These are phyloP conservation scores for Hypocryptadius cinnamomeus DNA, from an alignment of 2,113 vertebrate genomes.

Conservation along the genomic window DNA sequence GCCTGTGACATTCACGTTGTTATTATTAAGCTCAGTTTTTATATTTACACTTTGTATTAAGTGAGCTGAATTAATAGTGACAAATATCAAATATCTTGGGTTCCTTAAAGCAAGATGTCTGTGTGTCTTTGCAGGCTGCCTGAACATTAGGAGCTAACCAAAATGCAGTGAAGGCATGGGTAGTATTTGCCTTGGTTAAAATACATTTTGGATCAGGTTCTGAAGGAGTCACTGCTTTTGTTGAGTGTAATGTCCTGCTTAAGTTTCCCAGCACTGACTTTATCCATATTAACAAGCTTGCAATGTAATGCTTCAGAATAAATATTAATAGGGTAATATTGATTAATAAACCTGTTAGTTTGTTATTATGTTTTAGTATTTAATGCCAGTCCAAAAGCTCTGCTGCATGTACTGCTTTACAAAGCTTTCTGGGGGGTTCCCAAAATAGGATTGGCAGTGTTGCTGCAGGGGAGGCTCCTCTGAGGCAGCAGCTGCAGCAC, in stretches of 20 bases:
- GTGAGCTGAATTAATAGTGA: not conserved
- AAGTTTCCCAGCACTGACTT: not conserved
- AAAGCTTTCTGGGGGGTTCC: not conserved
- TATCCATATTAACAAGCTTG: not conserved
- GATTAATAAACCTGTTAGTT: not conserved
- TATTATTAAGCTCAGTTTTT: not conserved
- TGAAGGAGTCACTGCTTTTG: not conserved
- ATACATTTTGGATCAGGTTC: not conserved
- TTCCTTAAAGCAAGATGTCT: not conserved
- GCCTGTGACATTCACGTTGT: not conserved
- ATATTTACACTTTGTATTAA: not conserved
- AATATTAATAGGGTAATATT: not conserved
- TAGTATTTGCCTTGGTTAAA: not conserved
- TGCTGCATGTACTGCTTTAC: not conserved
- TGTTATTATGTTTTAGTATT: not conserved
- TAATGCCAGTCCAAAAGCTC: not conserved
- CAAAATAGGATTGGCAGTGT: fast-evolving
- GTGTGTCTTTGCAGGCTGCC: not conserved
- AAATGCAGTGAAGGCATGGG: not conserved
- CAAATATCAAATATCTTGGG: not conserved
- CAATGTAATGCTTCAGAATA: not conserved
- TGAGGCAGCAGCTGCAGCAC: not conserved
- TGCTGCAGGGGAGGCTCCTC: not conserved
- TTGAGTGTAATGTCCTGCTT: not conserved
- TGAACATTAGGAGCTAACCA: not conserved